Evolutionary conservation across 2,113 vertebrate genomes (phyloP), one percentile per base, ranked within the genome.

Genomic region (Bungarus multicinctus): DNA sequence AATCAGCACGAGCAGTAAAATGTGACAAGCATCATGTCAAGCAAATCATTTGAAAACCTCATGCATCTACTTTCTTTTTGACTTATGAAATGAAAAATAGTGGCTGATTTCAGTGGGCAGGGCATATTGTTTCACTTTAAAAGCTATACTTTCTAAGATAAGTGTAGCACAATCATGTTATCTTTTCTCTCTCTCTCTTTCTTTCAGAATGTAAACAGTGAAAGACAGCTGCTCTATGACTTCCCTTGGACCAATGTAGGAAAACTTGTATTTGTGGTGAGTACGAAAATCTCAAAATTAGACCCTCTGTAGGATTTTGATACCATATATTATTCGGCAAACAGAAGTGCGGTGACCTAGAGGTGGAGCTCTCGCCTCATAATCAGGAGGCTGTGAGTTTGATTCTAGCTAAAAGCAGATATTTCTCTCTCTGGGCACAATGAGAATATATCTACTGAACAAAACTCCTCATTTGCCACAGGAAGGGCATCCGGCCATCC

Each of bases 161-260:
- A 43, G 25, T 16, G 25, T 3, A 87, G 9, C 14, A 3, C 22
- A 39, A 7, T 18, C n/a, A 23, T 16, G 4, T 52, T 30, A 16
- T 12, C 25, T 25, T 39, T 18, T 2, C 3, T 2, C 16, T 0
- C 7, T 43, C 54, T 27, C 87, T 47, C 88, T 96, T 58, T 22
- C 97, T 96, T 58, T 22, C 97, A 99, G 99, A 99, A 99, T 93
- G 94, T 98, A 81, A 98, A 98, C 6, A 98, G 98, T 22, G 99
- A 99, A 87, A 98, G 98, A 95, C 99, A 99, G 91, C 98, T 99
- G 92, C 96, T 99, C 93, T 99, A 98, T 0, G 99, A 99, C 95
- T 99, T 99, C 94, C 99, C 99, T 0, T 99, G 99, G 99, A 99
- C 99, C 85, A 99, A 99, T 0, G 99, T 99, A 96, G 99, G 99